Base-by-base conservation (phyloP, 2,888 invertebrate genomes). In the Rhagonycha lutea region DNA sequence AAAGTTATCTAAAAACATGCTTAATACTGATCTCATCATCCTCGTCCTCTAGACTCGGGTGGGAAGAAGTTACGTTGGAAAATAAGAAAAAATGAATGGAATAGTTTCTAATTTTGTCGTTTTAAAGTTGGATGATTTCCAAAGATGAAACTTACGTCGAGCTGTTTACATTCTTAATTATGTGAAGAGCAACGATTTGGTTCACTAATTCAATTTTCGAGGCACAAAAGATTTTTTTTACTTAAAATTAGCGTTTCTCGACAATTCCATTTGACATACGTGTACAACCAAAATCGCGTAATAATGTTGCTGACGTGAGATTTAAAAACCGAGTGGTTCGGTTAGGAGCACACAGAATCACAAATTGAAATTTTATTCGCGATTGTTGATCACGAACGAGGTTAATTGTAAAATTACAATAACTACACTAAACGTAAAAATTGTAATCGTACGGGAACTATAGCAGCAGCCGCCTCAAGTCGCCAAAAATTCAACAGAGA, bases 371-470 rank as follows among this genome's bases (percentile, higher is more conserved):
- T 67, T 26, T 26, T 73, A 63, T 70, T 72, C 70, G 76, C 73
- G 77, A 78, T 79, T 63, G 69, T 32, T 65, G 47, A n/a, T 47
- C 47, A n/a, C 47, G 70, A 76, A 74, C 80, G 81, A 78, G 82
- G 83, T 83, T 84, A 84, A 86, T 86, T 85, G 85, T 84, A 85
- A 86, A 86, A 86, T 86, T 85, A 82, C 86, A 80, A 83, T 83
- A 83, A 83, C 82, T 83, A 82, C 78, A 81, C 82, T 72, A 75
- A 78, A 83, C 83, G 85, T 86, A 87, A 86, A 87, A 86, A 87
- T 47, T 87, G 86, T 86, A 85, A 83, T 83, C 86, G 85, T 83
- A 85, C 86, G 85, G 83, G 85, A 86, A 85, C 85, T 84, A 47
- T n/a, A 47, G 8, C 47, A 82, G 84, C 82, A 72, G 69, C 81